These are phyloP conservation scores for Ephestia elutella DNA, from an alignment of 1,140 invertebrate species.

Conservation along the genomic window DNA sequence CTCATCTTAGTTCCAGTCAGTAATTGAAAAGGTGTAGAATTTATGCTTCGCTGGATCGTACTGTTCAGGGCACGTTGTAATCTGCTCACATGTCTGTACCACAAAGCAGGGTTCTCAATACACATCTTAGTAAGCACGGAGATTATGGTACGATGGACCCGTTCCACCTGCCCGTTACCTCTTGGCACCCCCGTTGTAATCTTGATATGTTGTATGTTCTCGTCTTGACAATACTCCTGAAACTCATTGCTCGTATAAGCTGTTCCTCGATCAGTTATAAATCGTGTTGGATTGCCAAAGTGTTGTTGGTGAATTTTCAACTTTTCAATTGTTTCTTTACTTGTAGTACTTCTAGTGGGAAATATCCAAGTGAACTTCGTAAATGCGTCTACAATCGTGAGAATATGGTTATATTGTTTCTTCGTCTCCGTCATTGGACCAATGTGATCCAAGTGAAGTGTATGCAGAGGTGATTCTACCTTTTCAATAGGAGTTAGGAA, in stretches of 20 bases:
- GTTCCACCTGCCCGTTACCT: too few relatives aligned
- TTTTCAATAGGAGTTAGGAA: constrained; percentile 41
- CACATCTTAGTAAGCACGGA: constrained; percentile 37
- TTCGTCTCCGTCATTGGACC: constrained; percentile 47
- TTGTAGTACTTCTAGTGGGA: constrained; percentile 38
- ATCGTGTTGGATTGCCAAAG: neutral
- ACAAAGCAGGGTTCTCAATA: constrained; percentile 26
- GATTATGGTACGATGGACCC: constrained; percentile 23
- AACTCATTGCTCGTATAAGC: too few relatives aligned
- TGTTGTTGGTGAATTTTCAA: neutral
- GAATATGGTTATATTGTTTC: constrained; percentile 59
- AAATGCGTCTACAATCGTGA: constrained; percentile 41
- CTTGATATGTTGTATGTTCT: too few relatives aligned
- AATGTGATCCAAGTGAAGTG: constrained; percentile 47
- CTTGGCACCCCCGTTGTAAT: too few relatives aligned
- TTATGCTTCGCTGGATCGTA: constrained; percentile 41
- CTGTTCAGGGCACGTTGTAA: constrained; percentile 42
- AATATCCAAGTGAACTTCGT: constrained; percentile 58
- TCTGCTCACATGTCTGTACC: constrained; percentile 36
- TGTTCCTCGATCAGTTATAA: neutral
- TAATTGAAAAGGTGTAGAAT: constrained; percentile 42
- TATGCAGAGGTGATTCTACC: constrained; percentile 30
- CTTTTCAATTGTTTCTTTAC: constrained; percentile 21
- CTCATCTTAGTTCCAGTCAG: constrained; percentile 37
- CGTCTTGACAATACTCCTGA: too few relatives aligned